phyloP scores from a whole-genome alignment of 2,888 invertebrate genomes.

The Tetragonula carbonaria region DNA sequence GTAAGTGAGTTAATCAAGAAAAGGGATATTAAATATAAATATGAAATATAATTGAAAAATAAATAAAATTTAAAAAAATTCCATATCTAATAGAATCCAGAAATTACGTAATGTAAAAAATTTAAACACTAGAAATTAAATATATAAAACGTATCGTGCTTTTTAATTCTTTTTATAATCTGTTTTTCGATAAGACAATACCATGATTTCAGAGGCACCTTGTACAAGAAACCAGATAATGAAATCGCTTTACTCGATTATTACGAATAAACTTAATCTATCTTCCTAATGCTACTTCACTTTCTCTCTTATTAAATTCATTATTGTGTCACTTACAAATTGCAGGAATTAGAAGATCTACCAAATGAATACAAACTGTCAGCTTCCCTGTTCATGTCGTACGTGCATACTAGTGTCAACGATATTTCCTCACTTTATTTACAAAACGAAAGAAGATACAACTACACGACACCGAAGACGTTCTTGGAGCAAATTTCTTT shows the following conservation, averaged over 20 bases:
- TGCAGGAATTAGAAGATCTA: conserved; percentile 86
- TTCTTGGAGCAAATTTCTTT: conserved; percentile 96
- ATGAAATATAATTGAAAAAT: too few relatives aligned
- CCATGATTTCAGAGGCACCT: too few relatives aligned
- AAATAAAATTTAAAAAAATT: too few relatives aligned
- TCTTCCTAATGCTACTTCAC: neutral
- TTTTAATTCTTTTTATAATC: too few relatives aligned
- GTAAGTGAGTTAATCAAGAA: too few relatives aligned
- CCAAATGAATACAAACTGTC: conserved; percentile 81
- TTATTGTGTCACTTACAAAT: conserved; percentile 40
- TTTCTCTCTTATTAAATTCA: neutral
- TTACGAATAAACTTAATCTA: neutral
- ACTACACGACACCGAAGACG: conserved; percentile 98
- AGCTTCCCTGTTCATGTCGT: conserved; percentile 95
- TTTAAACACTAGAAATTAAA: too few relatives aligned
- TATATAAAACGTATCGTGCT: too few relatives aligned
- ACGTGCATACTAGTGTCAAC: conserved; percentile 94
- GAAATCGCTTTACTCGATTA: neutral
- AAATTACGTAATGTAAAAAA: too few relatives aligned
- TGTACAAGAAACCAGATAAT: too few relatives aligned
- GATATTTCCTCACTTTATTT: conserved; percentile 92
- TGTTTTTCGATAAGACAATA: too few relatives aligned
- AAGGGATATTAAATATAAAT: too few relatives aligned
- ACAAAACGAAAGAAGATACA: conserved; percentile 94
- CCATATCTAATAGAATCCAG: too few relatives aligned